Conservation (phyloP, 2,113 vertebrate species). For the Heliornis fulica region DNA sequence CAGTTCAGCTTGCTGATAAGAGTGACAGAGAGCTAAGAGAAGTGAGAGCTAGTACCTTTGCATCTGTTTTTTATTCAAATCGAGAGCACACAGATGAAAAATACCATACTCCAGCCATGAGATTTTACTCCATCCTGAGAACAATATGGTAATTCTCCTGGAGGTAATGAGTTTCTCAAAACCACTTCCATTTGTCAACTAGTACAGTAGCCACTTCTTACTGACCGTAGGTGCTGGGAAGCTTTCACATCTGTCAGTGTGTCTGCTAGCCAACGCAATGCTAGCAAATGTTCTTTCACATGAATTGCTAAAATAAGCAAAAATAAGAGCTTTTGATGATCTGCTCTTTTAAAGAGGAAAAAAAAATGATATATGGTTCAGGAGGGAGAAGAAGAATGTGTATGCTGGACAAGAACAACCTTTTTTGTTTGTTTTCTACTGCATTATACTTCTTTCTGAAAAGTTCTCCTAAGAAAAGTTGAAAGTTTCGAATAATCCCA, state of each 20-base stretch:
- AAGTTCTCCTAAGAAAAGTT: neutral
- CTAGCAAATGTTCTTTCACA: neutral
- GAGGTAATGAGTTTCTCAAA: neutral
- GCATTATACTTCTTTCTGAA: neutral
- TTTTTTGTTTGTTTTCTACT: no score
- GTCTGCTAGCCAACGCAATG: neutral
- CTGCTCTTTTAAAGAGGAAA: neutral
- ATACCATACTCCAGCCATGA: neutral
- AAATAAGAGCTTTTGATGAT: neutral
- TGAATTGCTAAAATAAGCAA: neutral
- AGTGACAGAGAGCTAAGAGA: neutral
- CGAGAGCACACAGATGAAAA: neutral
- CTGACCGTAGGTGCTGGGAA: neutral
- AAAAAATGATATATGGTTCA: neutral
- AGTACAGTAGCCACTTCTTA: neutral
- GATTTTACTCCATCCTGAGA: conserved; percentile 15
- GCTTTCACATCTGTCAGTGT: neutral
- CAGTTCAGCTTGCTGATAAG: conserved; percentile 45
- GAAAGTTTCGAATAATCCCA: neutral
- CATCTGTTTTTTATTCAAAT: conserved; percentile 48
- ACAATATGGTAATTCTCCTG: neutral
- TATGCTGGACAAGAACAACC: neutral
- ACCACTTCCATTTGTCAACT: neutral
- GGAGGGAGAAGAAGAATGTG: neutral
- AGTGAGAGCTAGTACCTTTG: conserved; percentile 11